Conservation (phyloP, 2,113 vertebrate species). For the Alces alces region DNA sequence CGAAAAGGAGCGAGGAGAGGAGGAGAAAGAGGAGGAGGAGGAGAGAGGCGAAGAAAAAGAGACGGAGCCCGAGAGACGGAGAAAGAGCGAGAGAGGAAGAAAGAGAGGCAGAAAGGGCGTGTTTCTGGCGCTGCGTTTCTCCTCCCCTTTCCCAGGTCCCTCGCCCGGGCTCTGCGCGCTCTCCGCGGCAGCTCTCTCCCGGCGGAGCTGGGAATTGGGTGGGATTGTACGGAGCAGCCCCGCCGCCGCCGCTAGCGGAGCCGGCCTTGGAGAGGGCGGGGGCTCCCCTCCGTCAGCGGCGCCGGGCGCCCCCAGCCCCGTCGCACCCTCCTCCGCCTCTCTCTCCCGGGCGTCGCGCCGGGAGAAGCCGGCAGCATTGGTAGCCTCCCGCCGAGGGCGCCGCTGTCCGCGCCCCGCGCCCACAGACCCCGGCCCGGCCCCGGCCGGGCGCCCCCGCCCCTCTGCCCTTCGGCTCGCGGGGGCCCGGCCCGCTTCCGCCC, state of each 20-base stretch:
- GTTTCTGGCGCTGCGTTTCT: conserved; percentile 85
- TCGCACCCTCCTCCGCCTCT: conserved; percentile 51
- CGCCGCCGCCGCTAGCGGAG: conserved; percentile 18
- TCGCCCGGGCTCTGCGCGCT: conserved; percentile 80
- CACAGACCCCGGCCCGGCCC: conserved; percentile 30
- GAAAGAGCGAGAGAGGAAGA: conserved; percentile 69
- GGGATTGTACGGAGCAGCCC: conserved; percentile 64
- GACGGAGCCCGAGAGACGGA: conserved; percentile 66
- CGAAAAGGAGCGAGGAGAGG: conserved; percentile 43
- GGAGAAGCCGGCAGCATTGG: conserved; percentile 62
- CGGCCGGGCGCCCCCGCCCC: conserved; percentile 59
- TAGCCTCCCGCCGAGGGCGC: conserved; percentile 68
- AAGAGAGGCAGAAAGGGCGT: conserved; percentile 83
- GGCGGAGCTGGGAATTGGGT: conserved; percentile 77
- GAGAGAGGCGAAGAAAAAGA: conserved; percentile 67
- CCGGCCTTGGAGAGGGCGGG: conserved; percentile 72
- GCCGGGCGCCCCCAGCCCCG: conserved; percentile 71
- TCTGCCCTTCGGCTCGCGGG: conserved; percentile 29
- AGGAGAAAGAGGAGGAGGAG: conserved; percentile 44
- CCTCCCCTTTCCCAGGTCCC: conserved; percentile 90
- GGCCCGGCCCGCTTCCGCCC: conserved; percentile 51
- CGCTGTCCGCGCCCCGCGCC: conserved; percentile 63
- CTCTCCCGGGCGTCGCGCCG: conserved; percentile 55
- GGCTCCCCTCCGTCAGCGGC: conserved; percentile 75
- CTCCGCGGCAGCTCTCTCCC: conserved; percentile 74